Conservation (phyloP, 1,140 invertebrate genomes). For the Calosoma granatense region DNA sequence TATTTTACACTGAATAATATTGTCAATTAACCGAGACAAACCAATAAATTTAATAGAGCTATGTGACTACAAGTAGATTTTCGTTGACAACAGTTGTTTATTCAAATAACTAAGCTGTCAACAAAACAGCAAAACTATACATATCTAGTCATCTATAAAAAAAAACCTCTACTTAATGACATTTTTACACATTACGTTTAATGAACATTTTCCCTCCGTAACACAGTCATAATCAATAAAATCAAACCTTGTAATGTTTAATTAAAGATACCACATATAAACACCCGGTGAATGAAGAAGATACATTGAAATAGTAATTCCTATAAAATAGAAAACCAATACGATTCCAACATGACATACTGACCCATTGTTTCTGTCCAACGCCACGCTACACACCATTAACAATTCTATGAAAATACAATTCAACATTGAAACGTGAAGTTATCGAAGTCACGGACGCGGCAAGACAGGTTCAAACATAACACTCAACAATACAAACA, state of each 20-base stretch:
- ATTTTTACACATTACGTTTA: too few species aligned
- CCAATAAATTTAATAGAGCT: too few species aligned
- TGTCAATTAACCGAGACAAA: too few species aligned
- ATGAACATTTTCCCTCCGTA: too few species aligned
- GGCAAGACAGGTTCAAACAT: neutral
- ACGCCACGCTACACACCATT: neutral
- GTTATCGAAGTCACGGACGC: neutral
- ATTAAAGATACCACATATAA: neutral
- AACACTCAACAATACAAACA: constrained; percentile 2
- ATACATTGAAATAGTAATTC: neutral
- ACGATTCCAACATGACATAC: constrained; percentile 2
- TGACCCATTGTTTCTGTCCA: neutral
- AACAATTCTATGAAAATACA: constrained; percentile 7
- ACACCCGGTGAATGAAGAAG: neutral
- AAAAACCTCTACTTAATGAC: too few species aligned
- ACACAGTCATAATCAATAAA: too few species aligned
- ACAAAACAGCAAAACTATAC: too few species aligned
- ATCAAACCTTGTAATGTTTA: too few species aligned
- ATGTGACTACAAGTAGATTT: too few species aligned
- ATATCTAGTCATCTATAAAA: too few species aligned
- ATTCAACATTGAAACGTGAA: neutral
- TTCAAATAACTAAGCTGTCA: too few species aligned
- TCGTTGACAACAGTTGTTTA: too few species aligned
- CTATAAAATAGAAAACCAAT: constrained; percentile 7
- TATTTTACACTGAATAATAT: neutral